Evolutionary conservation across 2,797 vertebrate species (phyloP), one percentile per base, ranked within the genome.

Genomic region (Tokudaia tokunoshimensis): DNA sequence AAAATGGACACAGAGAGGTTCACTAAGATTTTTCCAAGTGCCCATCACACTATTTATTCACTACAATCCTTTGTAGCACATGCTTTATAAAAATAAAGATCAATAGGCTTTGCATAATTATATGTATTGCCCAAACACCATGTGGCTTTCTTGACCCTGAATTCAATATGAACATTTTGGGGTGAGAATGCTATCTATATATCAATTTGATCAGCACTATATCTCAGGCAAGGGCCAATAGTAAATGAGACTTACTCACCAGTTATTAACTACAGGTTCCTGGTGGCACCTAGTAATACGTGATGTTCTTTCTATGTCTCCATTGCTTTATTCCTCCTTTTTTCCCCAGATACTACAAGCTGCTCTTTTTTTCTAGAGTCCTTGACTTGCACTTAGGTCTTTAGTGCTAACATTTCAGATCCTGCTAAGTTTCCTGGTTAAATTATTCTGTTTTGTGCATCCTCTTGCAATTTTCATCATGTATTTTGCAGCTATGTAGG

Each of bases 21-120:
- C 17, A 94, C 57, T 34, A 11, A 95, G 67, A 67, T 24, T 70
- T 79, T 88, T 92, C 65, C 52, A 89, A 84, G 47, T 41, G 65
- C 15, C 65, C 3, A 50, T 80, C 31, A 86, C 24, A 2, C 14
- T 81, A 44, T 47, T 93, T 65, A 67, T 50, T 37, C 24, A 24
- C 84, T 94, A 92, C 6, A 86, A 78, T 93, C 86, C 44, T 96
- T 93, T 80, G 41, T 8, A 94, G 41, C 24, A 80, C 41, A 70
- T 20, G 8, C n/a, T 79, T 88, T 41, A 59, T 19, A 75, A 91
- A 41, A 88, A 74, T 29, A 29, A 55, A 59, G n/a, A 94, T 52
- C 10, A 63, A 0, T 91, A 80, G 26, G 34, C 19, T 65, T 93
- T 92, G 29, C 26, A 85, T 63, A 85, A 72, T 55, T 10, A 86